Evolutionary conservation across 2,797 vertebrate species (phyloP), one percentile per base, ranked within the genome.

Genomic region (Etheostoma nigrum): DNA sequence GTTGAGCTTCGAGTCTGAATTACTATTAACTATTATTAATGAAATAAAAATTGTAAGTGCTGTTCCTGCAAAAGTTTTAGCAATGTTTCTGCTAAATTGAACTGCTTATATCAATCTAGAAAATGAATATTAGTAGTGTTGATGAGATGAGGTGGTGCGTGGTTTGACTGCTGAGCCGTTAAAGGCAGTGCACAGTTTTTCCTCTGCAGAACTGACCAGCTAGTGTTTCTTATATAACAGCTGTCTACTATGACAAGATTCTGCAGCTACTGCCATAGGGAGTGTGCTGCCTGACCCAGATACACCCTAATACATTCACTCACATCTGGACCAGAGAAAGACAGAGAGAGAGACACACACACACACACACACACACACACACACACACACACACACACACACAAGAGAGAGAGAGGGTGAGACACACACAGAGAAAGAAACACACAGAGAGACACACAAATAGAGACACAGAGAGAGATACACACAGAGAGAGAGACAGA

Each of bases 271-370:
- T 77, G 83, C 88, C 84, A 86, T 68, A 81, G 83, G 85, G 87
- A 86, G 86, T 83, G 76, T 79, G 82, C 83, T 75, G 83, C 79
- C 86, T 93, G 93, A 94, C 92, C 93, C 91, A 94, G 89, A 91
- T 93, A 90, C 85, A 86, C 84, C 81, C 84, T 90, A 89, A 89
- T 91, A 90, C 90, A 83, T 84, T 87, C 77, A 85, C 81, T 87
- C 88, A 91, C 91, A 90, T 90, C 88, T 93, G 86, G 76, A 88
- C 84, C 65, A 58, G 76, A 75, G 78, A 80, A 57, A 81, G 81
- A 79, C 78, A 7, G 11, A 69, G 53, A 27, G 19, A 67, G 9
- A 70, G 27, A 59, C 23, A 40, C 3, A 44, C 25, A 25, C 25
- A 25, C 25, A 25, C 25, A 25, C 25, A 25, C 25, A 25, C 2